Conservation (phyloP, 2,888 invertebrate species). For the Melikaiella ostensackeni region DNA sequence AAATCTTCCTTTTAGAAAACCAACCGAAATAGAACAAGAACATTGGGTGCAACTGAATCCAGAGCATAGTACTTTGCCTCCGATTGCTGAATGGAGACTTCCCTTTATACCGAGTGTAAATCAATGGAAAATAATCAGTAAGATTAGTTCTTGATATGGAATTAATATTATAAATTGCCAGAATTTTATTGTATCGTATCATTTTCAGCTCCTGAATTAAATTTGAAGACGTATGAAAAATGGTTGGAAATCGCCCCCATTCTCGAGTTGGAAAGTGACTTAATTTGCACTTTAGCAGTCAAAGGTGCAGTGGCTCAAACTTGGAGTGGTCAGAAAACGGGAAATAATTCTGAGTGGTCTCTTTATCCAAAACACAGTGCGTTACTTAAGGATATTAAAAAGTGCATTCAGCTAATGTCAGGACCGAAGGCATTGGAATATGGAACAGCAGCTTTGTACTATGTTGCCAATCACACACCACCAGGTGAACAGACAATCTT, state of each 20-base stretch:
- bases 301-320: conserved; percentile 74
- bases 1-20: conserved; percentile 64
- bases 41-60: conserved; percentile 77
- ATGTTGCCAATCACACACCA: conserved; percentile 74
- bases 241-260: conserved; percentile 77
- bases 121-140: conserved; percentile 77
- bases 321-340: conserved; percentile 55
- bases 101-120: conserved; percentile 76
- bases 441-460: conserved; percentile 72
- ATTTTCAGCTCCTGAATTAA: conserved; percentile 75
- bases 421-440: conserved; percentile 63
- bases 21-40: conserved; percentile 77
- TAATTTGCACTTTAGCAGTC: conserved; percentile 78
- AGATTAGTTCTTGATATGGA: conserved; percentile 24
- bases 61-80: conserved; percentile 76
- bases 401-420: conserved; percentile 65
- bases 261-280: conserved; percentile 75
- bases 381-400: conserved; percentile 65
- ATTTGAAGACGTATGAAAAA: conserved; percentile 76
- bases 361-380: conserved; percentile 59
- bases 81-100: conserved; percentile 77
- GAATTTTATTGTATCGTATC: neutral
- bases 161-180: neutral
- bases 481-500: conserved; percentile 62
- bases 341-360: conserved; percentile 58